phyloP scores from a whole-genome alignment of 2,888 invertebrate genomes.

The Tiphia femorata region DNA sequence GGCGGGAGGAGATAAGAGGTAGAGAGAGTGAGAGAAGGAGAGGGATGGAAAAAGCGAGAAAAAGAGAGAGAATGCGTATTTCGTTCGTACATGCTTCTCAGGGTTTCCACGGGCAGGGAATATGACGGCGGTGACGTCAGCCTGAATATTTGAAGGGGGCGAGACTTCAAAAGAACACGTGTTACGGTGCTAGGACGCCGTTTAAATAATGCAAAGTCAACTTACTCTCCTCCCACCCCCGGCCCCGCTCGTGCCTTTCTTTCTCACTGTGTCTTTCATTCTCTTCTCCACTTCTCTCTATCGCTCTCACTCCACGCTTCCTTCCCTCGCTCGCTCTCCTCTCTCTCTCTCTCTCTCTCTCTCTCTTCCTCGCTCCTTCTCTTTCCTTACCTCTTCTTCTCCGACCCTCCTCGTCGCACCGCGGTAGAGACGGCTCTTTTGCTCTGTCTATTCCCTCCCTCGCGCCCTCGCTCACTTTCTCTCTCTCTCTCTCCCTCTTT shows the following conservation, averaged over 20 bases:
- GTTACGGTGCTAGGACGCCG: slow-evolving; percentile 66
- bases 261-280: slow-evolving; percentile 27
- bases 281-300: slow-evolving; percentile 24
- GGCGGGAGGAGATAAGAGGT: slow-evolving; percentile 13
- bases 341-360: slow-evolving; percentile 10
- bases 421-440: too few species aligned
- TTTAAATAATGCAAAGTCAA: slow-evolving; percentile 69
- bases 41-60: slow-evolving; percentile 26
- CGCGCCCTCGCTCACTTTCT: neutral
- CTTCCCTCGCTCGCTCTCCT: slow-evolving; percentile 11
- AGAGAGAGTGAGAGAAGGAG: slow-evolving; percentile 27
- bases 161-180: slow-evolving; percentile 69
- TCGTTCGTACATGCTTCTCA: slow-evolving; percentile 49
- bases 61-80: slow-evolving; percentile 26
- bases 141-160: slow-evolving; percentile 67
- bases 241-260: slow-evolving; percentile 29
- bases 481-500: slow-evolving; percentile 10
- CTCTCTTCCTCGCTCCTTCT: slow-evolving; percentile 3
- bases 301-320: slow-evolving; percentile 12
- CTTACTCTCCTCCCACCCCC: slow-evolving; percentile 58
- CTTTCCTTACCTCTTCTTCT: slow-evolving; percentile 11
- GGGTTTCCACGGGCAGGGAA: slow-evolving; percentile 59
- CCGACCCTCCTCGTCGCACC: too few species aligned
- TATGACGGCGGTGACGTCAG: slow-evolving; percentile 68
- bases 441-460: neutral